These are phyloP conservation scores for Mesorhabditis spiculigera DNA, from an alignment of 2,888 invertebrate species.

Conservation along the genomic window DNA sequence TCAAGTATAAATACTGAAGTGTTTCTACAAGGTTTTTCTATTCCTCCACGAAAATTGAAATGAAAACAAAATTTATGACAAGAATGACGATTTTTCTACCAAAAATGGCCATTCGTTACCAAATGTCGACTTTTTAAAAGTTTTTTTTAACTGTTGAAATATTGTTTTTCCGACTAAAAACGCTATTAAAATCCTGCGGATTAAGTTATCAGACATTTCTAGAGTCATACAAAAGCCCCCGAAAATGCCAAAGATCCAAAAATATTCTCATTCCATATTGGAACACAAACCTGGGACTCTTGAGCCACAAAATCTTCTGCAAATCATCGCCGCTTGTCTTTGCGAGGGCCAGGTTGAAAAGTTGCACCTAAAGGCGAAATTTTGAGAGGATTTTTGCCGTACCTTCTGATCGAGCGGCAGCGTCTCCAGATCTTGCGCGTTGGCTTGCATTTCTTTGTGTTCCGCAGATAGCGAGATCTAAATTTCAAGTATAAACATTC, in stretches of 20 bases:
- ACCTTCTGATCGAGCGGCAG: slow-evolving; percentile 95
- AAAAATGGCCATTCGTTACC: too few species aligned
- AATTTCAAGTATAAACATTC: slow-evolving; percentile 59
- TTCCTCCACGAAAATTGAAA: neutral
- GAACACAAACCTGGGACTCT: slow-evolving; percentile 71
- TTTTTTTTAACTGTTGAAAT: slow-evolving; percentile 1
- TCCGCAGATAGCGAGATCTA: slow-evolving; percentile 31
- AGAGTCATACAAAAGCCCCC: too few species aligned
- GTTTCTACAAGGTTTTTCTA: neutral
- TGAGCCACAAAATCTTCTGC: slow-evolving; percentile 80
- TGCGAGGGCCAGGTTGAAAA: slow-evolving; percentile 92
- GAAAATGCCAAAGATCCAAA: too few species aligned
- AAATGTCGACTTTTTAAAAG: neutral
- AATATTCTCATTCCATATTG: too few species aligned
- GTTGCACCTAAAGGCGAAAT: slow-evolving; percentile 74
- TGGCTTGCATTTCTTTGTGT: slow-evolving; percentile 70
- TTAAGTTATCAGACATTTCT: too few species aligned
- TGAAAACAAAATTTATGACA: slow-evolving; percentile 3
- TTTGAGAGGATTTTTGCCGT: neutral
- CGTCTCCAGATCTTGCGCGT: slow-evolving; percentile 96
- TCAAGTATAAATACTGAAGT: neutral
- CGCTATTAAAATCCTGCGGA: too few species aligned
- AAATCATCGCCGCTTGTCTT: slow-evolving; percentile 73
- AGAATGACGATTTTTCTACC: neutral
- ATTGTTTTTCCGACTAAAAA: neutral